Evolutionary conservation across 2,888 invertebrate genomes (phyloP).

Genomic region (Shargacucullia verbasci): DNA sequence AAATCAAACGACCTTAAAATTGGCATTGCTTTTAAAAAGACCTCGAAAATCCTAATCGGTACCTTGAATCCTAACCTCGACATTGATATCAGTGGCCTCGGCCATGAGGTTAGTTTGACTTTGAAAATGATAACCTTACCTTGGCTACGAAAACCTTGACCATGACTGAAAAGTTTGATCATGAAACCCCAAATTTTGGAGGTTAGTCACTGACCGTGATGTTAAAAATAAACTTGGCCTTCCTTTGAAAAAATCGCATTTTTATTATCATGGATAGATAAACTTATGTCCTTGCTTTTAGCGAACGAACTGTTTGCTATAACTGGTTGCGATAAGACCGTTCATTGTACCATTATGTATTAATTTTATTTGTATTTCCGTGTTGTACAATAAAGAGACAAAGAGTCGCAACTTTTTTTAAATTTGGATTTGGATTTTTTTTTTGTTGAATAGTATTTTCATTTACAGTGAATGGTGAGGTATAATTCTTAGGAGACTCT

Average conservation of each 20-base stretch:
- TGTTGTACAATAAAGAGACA: too few relatives aligned
- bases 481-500: too few relatives aligned
- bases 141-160: conserved; percentile 19
- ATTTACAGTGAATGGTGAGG: too few relatives aligned
- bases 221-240: conserved; percentile 18
- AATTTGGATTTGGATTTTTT: too few relatives aligned
- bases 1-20: conserved; percentile 4
- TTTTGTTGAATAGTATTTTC: too few relatives aligned
- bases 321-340: too few relatives aligned
- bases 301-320: too few relatives aligned
- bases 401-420: too few relatives aligned
- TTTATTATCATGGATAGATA: background rate
- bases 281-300: conserved; percentile 1
- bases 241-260: conserved; percentile 4
- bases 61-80: conserved; percentile 29
- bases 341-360: too few relatives aligned
- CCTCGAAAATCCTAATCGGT: conserved; percentile 8
- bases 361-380: too few relatives aligned
- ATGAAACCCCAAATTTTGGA: conserved; percentile 21
- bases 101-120: conserved; percentile 19
- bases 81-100: conserved; percentile 36
- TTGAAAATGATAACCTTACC: conserved; percentile 41
- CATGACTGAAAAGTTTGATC: conserved; percentile 12
- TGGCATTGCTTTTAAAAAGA: conserved; percentile 7
- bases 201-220: conserved; percentile 7